Evolutionary conservation across 2,113 vertebrate genomes (phyloP).

Genomic region (Ursus arctos): DNA sequence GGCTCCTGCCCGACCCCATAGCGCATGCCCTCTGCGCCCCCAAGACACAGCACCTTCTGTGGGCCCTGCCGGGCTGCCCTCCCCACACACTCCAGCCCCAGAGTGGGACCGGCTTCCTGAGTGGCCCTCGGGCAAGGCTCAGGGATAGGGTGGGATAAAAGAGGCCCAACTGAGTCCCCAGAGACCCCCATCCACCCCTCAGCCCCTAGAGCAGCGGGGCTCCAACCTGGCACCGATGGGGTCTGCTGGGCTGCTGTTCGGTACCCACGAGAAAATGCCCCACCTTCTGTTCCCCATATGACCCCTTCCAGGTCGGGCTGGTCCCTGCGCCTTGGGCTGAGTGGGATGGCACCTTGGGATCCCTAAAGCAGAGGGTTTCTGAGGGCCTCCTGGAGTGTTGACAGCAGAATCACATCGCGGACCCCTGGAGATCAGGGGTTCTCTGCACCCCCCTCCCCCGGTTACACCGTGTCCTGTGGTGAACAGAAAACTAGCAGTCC

Average conservation of each 20-base stretch:
- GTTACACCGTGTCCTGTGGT: fast-evolving
- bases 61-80: background rate
- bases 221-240: background rate
- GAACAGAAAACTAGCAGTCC: background rate
- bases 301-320: fast-evolving
- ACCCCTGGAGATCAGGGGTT: background rate
- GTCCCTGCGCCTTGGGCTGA: background rate
- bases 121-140: background rate
- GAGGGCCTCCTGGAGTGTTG: background rate
- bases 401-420: background rate
- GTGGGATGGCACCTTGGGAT: background rate
- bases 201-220: background rate
- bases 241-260: background rate
- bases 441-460: background rate
- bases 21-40: slow-evolving; percentile 70
- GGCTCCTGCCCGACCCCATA: background rate
- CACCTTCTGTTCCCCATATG: fast-evolving
- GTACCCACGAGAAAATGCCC: background rate
- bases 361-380: background rate
- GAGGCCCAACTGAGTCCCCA: background rate
- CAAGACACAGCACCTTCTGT: slow-evolving; percentile 45
- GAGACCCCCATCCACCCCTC: background rate
- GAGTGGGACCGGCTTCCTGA: background rate
- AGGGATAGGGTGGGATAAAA: background rate
- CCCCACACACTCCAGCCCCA: background rate